Base-by-base conservation (phyloP, 2,113 vertebrate genomes). In the Cephalopholis sonnerati region DNA sequence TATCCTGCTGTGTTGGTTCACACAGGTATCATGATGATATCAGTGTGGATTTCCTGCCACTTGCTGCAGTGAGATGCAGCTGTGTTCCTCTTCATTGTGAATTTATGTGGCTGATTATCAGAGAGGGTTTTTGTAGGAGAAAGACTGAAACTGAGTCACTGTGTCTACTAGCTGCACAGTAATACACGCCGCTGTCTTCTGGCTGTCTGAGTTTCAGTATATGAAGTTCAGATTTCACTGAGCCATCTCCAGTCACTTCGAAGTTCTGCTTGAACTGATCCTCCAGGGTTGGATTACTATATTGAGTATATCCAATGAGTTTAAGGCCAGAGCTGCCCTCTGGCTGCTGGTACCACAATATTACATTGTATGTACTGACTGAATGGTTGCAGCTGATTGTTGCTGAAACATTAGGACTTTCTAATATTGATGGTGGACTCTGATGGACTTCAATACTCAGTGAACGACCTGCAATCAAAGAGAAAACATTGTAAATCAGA, bases 121-220 rank as follows among this genome's bases (percentile, higher is more conserved):
- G 29, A 16, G 27, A 50, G 51, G 54, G 83, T 88, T 92, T 91
- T 90, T 87, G 82, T 82, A 36, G 2, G 20, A 50, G 55, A 1
- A 3, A 71, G 48, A 50, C 29, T 10, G 11, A 32, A 18, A 27
- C 36, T 17, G 64, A 77, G 61, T 80, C 66, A 90, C 79, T 90
- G 88, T 91, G 84, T 20, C 2, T 76, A 79, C 79, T 84, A 24
- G 82, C 90, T 74, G 92, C 93, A 72, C 93, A 93, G 87, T 69
- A 93, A 88, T 92, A 93, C 29, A 87, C n/a, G 8, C 83, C 72
- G 22, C 77, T 90, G 86, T 90, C 89, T 36, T 78, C 66, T 54
- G 54, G 32, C 32, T 32, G 46, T 71, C 63, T 78, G 44, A 54
- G 74, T 2, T 82, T 72, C 5, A 68, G 16, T 2, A 86, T 16